Evolutionary conservation across 2,888 invertebrate genomes (phyloP), one percentile per base, ranked within the genome.

Genomic region (Orchesella flavescens): DNA sequence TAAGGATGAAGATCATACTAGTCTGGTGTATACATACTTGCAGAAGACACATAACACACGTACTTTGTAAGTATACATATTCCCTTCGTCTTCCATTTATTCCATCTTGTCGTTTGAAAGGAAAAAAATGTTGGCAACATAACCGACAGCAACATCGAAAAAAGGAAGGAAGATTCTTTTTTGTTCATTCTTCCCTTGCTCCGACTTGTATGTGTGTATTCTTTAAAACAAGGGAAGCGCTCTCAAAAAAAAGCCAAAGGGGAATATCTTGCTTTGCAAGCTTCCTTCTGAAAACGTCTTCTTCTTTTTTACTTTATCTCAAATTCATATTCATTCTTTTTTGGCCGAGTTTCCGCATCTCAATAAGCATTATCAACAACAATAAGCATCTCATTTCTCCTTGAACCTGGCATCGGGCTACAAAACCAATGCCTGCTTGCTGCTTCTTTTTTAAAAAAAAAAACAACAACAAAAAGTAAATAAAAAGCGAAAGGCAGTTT

Each of bases 281-380:
- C 13, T 10, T 49, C 49, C n/a, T 10, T 12, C 19, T 23, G n/a
- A 9, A 19, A 24, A 24, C 5, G 12, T 61, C 13, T 24, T 17
- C 13, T 1, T 13, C 13, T 13, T 3, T 61, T 23, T 13, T 24
- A 9, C 23, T 57, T 13, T 19, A 10, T 24, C 61, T 13, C 23
- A 57, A 72, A 72, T 72, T 72, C 72, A 72, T 72, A 72, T 72
- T 74, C 72, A 59, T 73, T 59, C 55, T 59, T 59, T 19, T 46
- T 46, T 74, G 74, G 74, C 74, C 74, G 74, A 74, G 74, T 74
- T 74, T 74, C 74, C 74, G 74, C 63, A 74, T 74, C 66, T 66
- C 66, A 66, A 66, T 66, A 66, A 46, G 46, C n/a, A 46, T n/a
- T 44, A 15, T 66, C 46, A 66, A 66, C 15, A 66, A 66, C 46